Evolutionary conservation across 2,797 vertebrate species (phyloP).

Genomic region (Cheirogaleus major): DNA sequence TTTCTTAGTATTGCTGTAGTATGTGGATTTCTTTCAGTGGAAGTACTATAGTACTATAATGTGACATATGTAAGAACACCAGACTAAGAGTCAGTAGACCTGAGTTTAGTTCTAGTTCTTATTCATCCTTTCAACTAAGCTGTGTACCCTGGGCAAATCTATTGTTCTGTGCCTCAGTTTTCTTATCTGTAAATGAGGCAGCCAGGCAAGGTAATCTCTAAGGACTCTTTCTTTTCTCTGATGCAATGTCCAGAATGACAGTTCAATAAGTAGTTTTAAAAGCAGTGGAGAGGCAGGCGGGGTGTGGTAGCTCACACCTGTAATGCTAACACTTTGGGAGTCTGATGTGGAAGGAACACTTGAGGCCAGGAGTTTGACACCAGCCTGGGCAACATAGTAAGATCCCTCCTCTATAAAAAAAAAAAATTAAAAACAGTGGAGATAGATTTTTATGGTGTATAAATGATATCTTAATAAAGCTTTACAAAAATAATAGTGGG

Average conservation of each 20-base stretch:
- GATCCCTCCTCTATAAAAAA: neutral
- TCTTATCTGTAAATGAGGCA: neutral
- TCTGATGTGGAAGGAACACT: neutral
- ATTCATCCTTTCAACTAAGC: neutral
- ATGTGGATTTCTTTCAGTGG: neutral
- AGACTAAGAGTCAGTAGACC: neutral
- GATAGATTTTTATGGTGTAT: neutral
- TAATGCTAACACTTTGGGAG: neutral
- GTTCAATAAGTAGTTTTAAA: neutral
- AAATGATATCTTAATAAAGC: slow-evolving; percentile 9
- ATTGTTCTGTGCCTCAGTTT: neutral
- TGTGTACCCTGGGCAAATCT: neutral
- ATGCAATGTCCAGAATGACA: neutral
- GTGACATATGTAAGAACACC: neutral
- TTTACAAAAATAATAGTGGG: neutral
- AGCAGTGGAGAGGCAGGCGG: neutral
- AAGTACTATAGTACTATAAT: neutral
- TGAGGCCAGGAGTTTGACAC: neutral
- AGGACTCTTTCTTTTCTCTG: neutral
- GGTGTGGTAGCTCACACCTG: no score
- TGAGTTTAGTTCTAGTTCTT: neutral
- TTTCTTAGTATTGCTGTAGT: neutral
- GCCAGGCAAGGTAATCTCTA: neutral
- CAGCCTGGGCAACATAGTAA: no score
- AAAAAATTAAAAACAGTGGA: neutral